Evolutionary conservation across 2,888 invertebrate genomes (phyloP), one percentile per base, ranked within the genome.

Genomic region (Hypena proboscidalis): DNA sequence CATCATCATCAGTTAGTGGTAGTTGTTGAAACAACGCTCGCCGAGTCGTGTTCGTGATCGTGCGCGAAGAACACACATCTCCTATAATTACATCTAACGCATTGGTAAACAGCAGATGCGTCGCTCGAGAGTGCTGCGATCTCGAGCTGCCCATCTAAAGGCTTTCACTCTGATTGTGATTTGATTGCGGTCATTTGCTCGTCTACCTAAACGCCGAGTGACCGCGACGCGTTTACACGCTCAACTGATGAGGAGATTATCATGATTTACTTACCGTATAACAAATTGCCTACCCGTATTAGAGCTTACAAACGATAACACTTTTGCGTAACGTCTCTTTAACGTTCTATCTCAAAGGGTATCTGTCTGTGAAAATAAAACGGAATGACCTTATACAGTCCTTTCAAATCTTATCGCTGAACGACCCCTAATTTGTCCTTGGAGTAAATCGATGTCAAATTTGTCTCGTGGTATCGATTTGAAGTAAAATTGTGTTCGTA

Each of bases 91-190:
- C 77, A 75, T 72, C 77, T 80, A 84, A 83, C 77, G 73, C 70
- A 77, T 74, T 81, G 53, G 83, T 85, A 85, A 86, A 85, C 79
- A 84, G 71, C 70, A 69, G 60, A 70, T 66, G 62, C 64, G 64
- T 54, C 62, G 63, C 50, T 60, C 64, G 48, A 58, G 69, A 68
- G 72, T 68, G 57, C 58, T 57, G 56, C 69, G 61, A 66, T 74
- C 68, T 66, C 59, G 46, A 64, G 54, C 67, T 72, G 64, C 58
- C 70, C 72, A 73, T 79, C 78, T 79, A 60, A 64, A 74, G 75
- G 82, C 84, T 87, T 88, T 87, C 83, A 82, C 83, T 77, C 66
- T 86, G 82, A 85, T 85, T 83, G 83, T 83, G 74, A 77, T 84
- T 84, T 87, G 85, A 87, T 86, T 86, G 80, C 77, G 74, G 81